Evolutionary conservation across 2,888 invertebrate genomes (phyloP), one percentile per base, ranked within the genome.

Genomic region (Choreutis nemorana): DNA sequence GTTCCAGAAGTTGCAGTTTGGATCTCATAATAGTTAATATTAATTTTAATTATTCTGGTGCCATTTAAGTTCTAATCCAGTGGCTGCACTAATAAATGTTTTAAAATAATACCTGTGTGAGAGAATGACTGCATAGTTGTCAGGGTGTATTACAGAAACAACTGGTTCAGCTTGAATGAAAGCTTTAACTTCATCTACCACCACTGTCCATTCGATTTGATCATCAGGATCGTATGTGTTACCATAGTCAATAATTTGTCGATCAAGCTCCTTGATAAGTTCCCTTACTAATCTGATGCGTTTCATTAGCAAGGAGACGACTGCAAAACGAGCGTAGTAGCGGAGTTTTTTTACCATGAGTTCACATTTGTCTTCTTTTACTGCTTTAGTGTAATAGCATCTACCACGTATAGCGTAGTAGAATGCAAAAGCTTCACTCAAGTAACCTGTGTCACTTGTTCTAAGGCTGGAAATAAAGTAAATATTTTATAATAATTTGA

Each of bases 181-280:
- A 31, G 92, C 90, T 68, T 93, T 92, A 37, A 97, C 94, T 80
- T 97, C 97, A 48, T 94, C 92, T 37, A 97, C 82, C 2, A 97
- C 96, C 37, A 95, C 81, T 27, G 90, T 90, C 97, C 97, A 97
- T 71, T 97, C 97, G 48, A 94, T 82, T 62, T 94, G 93, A 67
- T 97, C 97, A 48, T 96, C 96, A n/a, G 97, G 96, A 60, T 96
- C 94, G 71, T 97, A 97, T 10, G 94, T 91, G 59, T 89, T 89
- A 24, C 94, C 94, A 72, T 97, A 97, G 66, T 97, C 96, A 55
- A 92, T 89, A 50, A 97, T 94, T 73, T 96, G 95, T 57, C 90
- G 88, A 52, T 95, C 92, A 50, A 97, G 78, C 73, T 97, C 97
- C 68, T 90, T 85, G 30, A 95, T 90, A 41, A 97, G 80, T 65